These are phyloP conservation scores for Macrophya annulata DNA, from an alignment of 2,888 invertebrate species.

Conservation along the genomic window DNA sequence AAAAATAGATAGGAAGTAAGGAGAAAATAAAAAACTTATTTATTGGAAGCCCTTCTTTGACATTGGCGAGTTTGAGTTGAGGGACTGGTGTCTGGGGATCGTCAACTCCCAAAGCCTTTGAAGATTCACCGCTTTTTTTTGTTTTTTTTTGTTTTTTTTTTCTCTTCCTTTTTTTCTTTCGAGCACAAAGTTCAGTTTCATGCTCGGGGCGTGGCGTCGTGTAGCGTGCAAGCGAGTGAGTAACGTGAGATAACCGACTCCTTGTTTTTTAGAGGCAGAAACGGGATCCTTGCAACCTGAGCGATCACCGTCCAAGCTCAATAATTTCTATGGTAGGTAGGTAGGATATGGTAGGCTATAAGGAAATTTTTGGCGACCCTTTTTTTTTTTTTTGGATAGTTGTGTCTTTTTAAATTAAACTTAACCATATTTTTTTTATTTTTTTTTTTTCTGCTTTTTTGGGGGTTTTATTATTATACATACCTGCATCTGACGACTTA, in stretches of 20 bases:
- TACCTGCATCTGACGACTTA: no score
- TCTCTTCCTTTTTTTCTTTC: neutral
- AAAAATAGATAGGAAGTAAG: neutral
- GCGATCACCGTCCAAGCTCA: slow-evolving; percentile 1
- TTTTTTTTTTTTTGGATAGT: neutral
- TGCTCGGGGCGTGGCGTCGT: slow-evolving; percentile 36
- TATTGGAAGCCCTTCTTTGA: slow-evolving; percentile 37
- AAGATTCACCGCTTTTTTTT: slow-evolving; percentile 48
- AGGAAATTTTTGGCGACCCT: no score
- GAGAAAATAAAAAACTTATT: slow-evolving; percentile 36
- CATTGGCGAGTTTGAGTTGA: slow-evolving; percentile 32
- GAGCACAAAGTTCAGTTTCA: slow-evolving; percentile 50
- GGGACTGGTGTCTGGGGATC: slow-evolving; percentile 46
- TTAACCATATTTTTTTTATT: no score
- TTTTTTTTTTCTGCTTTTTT: no score
- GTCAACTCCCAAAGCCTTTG: slow-evolving; percentile 51
- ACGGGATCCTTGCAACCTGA: slow-evolving; percentile 13
- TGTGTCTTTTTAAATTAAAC: neutral
- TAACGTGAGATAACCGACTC: slow-evolving; percentile 52
- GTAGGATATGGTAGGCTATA: no score
- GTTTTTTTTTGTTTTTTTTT: neutral
- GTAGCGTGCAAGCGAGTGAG: slow-evolving; percentile 44
- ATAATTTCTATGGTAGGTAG: neutral
- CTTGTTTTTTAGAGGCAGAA: slow-evolving; percentile 35
- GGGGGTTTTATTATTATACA: no score